Base-by-base conservation (phyloP, 2,888 invertebrate genomes). In the Trilocha varians region DNA sequence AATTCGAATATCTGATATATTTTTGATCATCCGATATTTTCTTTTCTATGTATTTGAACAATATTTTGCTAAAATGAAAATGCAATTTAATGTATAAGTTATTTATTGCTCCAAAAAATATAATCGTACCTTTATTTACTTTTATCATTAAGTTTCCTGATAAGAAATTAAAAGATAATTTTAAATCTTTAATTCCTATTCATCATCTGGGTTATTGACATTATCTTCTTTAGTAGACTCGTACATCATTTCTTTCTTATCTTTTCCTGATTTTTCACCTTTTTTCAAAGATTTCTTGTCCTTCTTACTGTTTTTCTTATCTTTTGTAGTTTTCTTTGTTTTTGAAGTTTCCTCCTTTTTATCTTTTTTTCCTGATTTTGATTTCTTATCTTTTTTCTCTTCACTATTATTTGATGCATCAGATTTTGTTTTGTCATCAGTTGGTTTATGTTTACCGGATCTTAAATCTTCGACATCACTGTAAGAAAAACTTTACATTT, bases 221-320 rank as follows among this genome's bases (percentile, higher is more conserved):
- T 75, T 72, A 1, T 79, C 79, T 14, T 83, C 82, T 17, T 62
- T 57, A 50, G 78, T 83, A n/a, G 83, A 83, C 45, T 78, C 77
- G 32, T 80, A 82, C 35, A 73, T 67, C 0, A 63, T 59, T 3
- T 67, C 68, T 5, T 25, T 34, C 6, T 47, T 53, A n/a, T 43
- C 53, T 13, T 38, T 35, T 16, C 49, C 49, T 41, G 46, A 48
- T 34, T 43, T 34, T 14, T 39, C 44, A 40, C 13, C 42, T 34
- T 42, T 44, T 18, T 37, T 46, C 5, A 13, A 32, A 15, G 39
- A 42, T 35, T 45, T 54, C 44, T 47, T 52, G 11, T 44, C 25
- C 36, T 44, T 52, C 36, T 49, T 47, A 16, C 40, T 57, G 5
- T 47, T 44, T 43, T 55, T 57, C 34, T 54, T 62, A 9, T 48